Evolutionary conservation across 2,888 invertebrate species (phyloP), one percentile per base, ranked within the genome.

Genomic region (Polyommatus iphigenia): DNA sequence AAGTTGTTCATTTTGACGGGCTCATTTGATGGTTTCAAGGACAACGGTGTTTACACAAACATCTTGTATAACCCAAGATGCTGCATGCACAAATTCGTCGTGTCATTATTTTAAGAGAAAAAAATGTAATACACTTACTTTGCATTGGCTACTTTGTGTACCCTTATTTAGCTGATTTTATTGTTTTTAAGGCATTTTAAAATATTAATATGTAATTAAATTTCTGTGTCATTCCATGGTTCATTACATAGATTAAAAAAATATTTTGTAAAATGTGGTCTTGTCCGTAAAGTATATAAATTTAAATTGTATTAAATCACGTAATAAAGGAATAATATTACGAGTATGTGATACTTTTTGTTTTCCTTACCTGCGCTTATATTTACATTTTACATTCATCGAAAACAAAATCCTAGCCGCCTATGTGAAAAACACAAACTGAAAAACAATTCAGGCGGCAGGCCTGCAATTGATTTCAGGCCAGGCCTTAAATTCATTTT

Each of bases 201-300:
- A 67, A 67, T 24, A 46, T 24, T 13, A 10, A 10, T 20, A 20
- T 59, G 20, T 46, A 62, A 24, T 24, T 67, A 29, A 29, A 67
- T 67, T 67, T 67, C 15, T 67, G 29, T 67, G 15, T 67, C 75
- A 75, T 75, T 75, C 75, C 75, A 75, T 73, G 24, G 46, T 46
- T 73, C 46, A 46, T 75, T 50, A 18, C 6, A 50, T 24, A 75
- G 46, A 41, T 46, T 73, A 46, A 20, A 20, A 41, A 15, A 24
- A 50, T 24, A 15, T 24, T 54, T 15, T 24, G 46, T 24, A 75
- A 54, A 50, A 18, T 5, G 54, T 54, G 24, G 62, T 62, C 59
- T 59, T 20, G 7, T 46, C 46, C 13, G 5, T 54, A 54, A 54
- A 54, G 54, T 54, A 18, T 54, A 54, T 54, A 18, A 54, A 18